A percentile compares a stretch with the other conserved stretches of the same genome.
phyloP scores from a whole-genome alignment of 2,888 invertebrate genomes.

The Acronicta alni region DNA sequence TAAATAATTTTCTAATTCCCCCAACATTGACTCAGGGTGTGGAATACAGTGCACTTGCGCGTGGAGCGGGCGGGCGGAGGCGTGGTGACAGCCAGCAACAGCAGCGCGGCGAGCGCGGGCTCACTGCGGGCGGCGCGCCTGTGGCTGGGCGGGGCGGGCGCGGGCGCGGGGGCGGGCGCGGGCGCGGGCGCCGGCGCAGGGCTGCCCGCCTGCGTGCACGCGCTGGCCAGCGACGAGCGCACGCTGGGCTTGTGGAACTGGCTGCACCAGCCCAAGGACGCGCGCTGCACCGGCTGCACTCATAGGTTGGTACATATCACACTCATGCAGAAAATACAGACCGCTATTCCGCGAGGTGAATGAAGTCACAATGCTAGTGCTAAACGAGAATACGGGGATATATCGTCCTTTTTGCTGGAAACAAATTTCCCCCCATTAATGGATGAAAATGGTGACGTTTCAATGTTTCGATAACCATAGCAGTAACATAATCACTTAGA shows the following conservation, averaged over 20 bases:
- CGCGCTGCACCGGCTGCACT: conserved; percentile 93
- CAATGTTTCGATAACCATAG: too few relatives aligned
- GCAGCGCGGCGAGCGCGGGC: conserved; percentile 66
- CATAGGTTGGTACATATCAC: conserved; percentile 90
- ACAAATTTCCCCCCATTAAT: too few relatives aligned
- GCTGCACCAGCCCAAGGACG: conserved; percentile 89
- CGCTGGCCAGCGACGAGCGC: conserved; percentile 93
- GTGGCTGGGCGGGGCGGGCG: conserved; percentile 77
- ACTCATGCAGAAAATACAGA: too few relatives aligned
- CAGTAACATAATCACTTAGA: too few relatives aligned
- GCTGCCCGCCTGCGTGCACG: conserved; percentile 94
- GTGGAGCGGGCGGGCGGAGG: conserved; percentile 87
- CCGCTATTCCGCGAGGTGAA: too few relatives aligned
- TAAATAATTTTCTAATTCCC: neutral
- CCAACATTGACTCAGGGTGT: conserved; percentile 75
- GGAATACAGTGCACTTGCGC: conserved; percentile 91
- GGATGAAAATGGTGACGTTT: too few relatives aligned
- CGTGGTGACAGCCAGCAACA: neutral
- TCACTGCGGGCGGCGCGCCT: conserved; percentile 75
- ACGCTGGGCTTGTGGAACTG: conserved; percentile 97
- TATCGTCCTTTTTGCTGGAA: too few relatives aligned
- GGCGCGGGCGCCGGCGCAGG: conserved; percentile 70
- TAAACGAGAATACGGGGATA: too few relatives aligned
- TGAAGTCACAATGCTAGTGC: too few relatives aligned
- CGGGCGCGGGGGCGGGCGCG: conserved; percentile 75